A percentile compares a stretch with the other conserved stretches of the same genome.
Evolutionary conservation across 2,113 vertebrate genomes (phyloP).

Genomic region (Physeter macrocephalus): DNA sequence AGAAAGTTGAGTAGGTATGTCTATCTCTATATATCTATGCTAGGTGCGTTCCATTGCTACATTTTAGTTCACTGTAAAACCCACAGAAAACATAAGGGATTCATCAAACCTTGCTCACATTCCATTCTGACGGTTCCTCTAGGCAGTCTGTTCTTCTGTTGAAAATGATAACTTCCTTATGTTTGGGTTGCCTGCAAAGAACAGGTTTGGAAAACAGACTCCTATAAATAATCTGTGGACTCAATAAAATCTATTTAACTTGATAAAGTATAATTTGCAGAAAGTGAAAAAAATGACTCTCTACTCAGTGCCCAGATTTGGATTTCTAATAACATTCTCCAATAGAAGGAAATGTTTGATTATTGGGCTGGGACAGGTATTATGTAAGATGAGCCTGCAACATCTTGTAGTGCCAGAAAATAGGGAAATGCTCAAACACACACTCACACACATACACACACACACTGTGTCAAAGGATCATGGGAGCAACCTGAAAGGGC

Average conservation of each 20-base stretch:
- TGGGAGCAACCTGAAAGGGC: not conserved
- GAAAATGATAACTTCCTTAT: not conserved
- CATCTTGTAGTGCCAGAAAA: not conserved
- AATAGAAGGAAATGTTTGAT: not conserved
- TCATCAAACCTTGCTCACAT: not conserved
- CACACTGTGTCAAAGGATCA: not conserved
- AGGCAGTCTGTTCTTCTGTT: not conserved
- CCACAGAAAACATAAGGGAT: not conserved
- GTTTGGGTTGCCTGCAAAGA: not conserved
- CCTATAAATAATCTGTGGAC: not conserved
- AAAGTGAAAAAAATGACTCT: not conserved
- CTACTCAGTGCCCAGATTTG: not conserved
- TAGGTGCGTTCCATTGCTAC: not conserved
- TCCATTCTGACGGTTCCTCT: not conserved
- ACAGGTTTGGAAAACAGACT: not conserved
- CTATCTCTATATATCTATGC: not conserved
- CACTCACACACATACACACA: not conserved
- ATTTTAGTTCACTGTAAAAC: slow-evolving; percentile 27
- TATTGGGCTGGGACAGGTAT: not conserved
- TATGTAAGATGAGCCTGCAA: not conserved
- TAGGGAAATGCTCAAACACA: not conserved
- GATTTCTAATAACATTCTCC: not conserved
- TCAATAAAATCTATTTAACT: slow-evolving; percentile 11
- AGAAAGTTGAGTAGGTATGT: not conserved
- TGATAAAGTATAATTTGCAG: not conserved